Evolutionary conservation across 2,113 vertebrate species (phyloP).

Genomic region (Tinamus guttatus): DNA sequence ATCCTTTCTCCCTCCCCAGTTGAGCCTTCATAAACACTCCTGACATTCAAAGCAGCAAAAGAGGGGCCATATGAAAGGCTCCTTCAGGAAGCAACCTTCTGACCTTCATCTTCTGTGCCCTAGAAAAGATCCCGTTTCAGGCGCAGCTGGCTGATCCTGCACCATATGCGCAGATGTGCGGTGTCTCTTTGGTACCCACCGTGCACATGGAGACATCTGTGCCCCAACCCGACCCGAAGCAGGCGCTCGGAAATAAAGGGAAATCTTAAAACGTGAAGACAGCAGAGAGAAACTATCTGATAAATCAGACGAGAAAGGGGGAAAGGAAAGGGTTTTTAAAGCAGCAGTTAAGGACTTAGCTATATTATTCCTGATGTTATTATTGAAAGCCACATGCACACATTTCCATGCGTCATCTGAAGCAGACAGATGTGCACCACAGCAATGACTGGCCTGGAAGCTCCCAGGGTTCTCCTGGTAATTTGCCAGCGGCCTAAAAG

Average conservation of each 20-base stretch:
- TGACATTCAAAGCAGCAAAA: background rate
- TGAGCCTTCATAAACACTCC: background rate
- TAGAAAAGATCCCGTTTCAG: background rate
- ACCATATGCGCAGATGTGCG: background rate
- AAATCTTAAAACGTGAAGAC: background rate
- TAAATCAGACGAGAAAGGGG: background rate
- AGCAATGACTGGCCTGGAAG: background rate
- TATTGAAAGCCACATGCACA: background rate
- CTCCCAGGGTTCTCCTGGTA: background rate
- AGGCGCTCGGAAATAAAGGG: background rate
- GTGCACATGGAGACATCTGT: background rate
- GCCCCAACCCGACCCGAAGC: background rate
- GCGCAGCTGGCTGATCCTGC: constrained; percentile 38
- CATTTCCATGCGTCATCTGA: background rate
- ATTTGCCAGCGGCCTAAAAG: background rate
- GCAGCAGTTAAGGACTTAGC: background rate
- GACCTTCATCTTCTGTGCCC: constrained; percentile 19
- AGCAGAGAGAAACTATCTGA: background rate
- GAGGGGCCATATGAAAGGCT: constrained; percentile 1
- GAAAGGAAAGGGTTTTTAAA: background rate
- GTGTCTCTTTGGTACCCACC: background rate
- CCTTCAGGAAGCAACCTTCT: constrained; percentile 39
- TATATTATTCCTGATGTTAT: background rate
- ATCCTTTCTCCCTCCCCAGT: background rate
- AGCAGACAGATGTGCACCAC: background rate